Percentiles rank a stretch among this genome's conserved stretches.
Conservation (phyloP, 2,888 invertebrate species). For the Epirrita christyi region DNA sequence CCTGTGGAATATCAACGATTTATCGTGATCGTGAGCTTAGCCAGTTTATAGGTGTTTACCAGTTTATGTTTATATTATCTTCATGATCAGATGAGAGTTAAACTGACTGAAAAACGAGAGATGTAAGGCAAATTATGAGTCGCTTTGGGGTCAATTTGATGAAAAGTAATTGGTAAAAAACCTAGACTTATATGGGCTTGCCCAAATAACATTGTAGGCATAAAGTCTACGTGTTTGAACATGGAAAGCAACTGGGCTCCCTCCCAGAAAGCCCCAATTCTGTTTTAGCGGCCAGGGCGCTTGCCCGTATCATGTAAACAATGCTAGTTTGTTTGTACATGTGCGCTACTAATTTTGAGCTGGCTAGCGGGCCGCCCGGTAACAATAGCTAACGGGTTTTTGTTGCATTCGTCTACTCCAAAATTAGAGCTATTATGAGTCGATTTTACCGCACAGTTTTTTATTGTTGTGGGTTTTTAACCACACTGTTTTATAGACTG, state of each 20-base stretch:
- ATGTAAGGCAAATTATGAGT: too few species aligned
- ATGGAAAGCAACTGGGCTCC: too few species aligned
- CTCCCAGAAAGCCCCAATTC: slow-evolving; percentile 41
- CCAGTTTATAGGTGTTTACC: neutral
- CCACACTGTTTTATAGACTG: slow-evolving; percentile 6
- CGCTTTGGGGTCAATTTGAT: too few species aligned
- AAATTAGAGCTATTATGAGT: slow-evolving; percentile 56
- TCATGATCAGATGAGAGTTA: too few species aligned
- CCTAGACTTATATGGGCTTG: too few species aligned
- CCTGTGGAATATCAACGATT: slow-evolving; percentile 38
- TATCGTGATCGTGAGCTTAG: slow-evolving; percentile 12
- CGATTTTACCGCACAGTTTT: slow-evolving; percentile 15
- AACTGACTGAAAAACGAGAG: too few species aligned
- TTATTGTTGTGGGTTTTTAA: slow-evolving; percentile 24
- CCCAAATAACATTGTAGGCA: too few species aligned
- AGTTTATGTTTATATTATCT: too few species aligned
- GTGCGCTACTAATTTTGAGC: slow-evolving; percentile 83
- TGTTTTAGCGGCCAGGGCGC: slow-evolving; percentile 42
- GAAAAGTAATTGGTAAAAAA: too few species aligned
- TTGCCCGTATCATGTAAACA: slow-evolving; percentile 67
- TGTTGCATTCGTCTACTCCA: slow-evolving; percentile 64
- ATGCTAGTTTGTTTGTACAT: slow-evolving; percentile 79
- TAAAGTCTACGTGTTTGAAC: too few species aligned
- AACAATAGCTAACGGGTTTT: slow-evolving; percentile 82
- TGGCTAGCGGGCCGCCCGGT: slow-evolving; percentile 66